phyloP scores from a whole-genome alignment of 2,113 vertebrate genomes.

The Gopherus flavomarginatus region DNA sequence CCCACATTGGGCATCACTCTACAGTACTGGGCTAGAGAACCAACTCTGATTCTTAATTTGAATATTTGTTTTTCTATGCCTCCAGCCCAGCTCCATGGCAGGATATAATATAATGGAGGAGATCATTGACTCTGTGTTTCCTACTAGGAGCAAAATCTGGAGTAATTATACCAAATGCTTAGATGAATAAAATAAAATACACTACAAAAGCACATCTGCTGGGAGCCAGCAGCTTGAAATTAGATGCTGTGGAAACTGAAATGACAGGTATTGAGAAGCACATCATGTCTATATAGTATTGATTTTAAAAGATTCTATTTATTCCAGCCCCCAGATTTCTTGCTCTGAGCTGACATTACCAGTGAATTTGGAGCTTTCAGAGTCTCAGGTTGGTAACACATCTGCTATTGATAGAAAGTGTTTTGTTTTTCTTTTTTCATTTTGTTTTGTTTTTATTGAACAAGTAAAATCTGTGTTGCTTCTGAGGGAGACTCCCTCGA shows the following conservation, averaged over 20 bases:
- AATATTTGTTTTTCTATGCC: not conserved
- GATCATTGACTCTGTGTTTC: not conserved
- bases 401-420: not conserved
- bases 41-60: not conserved
- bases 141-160: not conserved
- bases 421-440: not conserved
- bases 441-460: conserved; percentile 20
- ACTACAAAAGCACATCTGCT: not conserved
- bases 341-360: not conserved
- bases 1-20: not conserved
- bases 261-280: not conserved
- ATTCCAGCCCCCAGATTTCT: conserved; percentile 1
- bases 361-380: not conserved
- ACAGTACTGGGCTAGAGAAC: not conserved
- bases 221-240: not conserved
- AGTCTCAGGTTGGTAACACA: not conserved
- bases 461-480: not conserved
- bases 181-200: rapidly evolving
- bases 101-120: not conserved
- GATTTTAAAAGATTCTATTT: conserved; percentile 17
- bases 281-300: not conserved
- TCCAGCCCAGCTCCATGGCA: rapidly evolving
- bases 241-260: not conserved
- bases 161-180: not conserved
- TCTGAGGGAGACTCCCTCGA: not conserved